Evolutionary conservation across 2,113 vertebrate species (phyloP).

Genomic region (Thryonomys swinderianus): DNA sequence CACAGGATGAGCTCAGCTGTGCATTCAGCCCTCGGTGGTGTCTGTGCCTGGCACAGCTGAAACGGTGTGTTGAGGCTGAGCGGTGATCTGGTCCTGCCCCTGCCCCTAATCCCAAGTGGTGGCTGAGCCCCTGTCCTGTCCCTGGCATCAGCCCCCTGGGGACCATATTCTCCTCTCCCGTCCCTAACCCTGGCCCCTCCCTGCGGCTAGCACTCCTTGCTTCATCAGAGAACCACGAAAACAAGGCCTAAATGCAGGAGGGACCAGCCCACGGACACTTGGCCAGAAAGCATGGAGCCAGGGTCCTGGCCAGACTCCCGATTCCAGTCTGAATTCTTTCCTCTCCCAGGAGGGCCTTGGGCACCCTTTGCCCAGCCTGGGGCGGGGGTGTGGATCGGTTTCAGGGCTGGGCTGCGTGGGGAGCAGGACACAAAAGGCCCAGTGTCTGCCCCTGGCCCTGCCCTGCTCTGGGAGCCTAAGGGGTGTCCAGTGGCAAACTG

Average conservation of each 20-base stretch:
- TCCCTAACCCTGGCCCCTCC: accelerated
- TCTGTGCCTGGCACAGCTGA: not conserved
- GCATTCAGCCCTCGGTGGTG: not conserved
- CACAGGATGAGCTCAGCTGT: not conserved
- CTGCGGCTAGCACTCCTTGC: not conserved
- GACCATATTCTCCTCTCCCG: not conserved
- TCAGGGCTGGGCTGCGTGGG: constrained; percentile 68
- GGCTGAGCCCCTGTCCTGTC: not conserved
- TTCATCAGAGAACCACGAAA: constrained; percentile 12
- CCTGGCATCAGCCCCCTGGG: not conserved
- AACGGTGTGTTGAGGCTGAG: not conserved
- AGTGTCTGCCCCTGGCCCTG: constrained; percentile 75
- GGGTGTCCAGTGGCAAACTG: constrained; percentile 53
- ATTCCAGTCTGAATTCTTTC: constrained; percentile 46
- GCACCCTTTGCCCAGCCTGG: constrained; percentile 44
- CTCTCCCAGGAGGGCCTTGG: constrained; percentile 57
- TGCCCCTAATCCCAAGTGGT: not conserved
- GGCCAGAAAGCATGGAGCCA: not conserved
- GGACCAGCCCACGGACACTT: not conserved
- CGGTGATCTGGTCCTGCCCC: not conserved
- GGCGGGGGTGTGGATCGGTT: constrained; percentile 49
- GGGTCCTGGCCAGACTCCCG: not conserved
- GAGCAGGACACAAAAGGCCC: constrained; percentile 73
- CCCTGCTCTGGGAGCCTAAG: constrained; percentile 10
- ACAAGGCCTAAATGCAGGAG: not conserved